Conservation (phyloP, 1,140 invertebrate species). For the Eubasilissa regina region DNA sequence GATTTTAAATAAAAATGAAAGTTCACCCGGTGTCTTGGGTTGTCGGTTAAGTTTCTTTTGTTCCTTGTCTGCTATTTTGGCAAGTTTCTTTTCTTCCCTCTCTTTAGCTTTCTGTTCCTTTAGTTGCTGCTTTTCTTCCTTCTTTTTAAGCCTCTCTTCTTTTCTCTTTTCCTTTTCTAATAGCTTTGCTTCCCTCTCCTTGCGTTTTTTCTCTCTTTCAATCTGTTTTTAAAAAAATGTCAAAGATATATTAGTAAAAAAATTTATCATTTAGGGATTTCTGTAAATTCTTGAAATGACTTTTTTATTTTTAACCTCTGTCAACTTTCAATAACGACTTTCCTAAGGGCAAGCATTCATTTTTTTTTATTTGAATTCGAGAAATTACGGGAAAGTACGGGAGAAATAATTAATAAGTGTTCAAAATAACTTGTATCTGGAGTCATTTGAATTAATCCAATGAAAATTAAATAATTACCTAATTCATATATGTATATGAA, state of each 20-base stretch:
- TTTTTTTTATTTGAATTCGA: background rate
- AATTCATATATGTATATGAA: too few relatives aligned
- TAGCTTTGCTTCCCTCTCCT: constrained; percentile 68
- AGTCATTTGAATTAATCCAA: too few relatives aligned
- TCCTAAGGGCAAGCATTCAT: background rate
- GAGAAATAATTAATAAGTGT: too few relatives aligned
- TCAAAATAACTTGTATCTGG: too few relatives aligned
- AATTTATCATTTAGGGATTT: background rate
- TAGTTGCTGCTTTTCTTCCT: constrained; percentile 75
- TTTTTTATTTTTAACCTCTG: too few relatives aligned
- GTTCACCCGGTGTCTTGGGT: constrained; percentile 49
- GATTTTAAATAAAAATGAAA: background rate
- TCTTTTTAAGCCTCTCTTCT: constrained; percentile 75
- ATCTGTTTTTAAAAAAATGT: constrained; percentile 58
- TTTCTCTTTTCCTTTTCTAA: constrained; percentile 76
- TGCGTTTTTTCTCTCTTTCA: constrained; percentile 68
- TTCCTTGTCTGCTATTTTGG: constrained; percentile 66
- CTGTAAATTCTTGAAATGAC: background rate
- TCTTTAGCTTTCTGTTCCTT: constrained; percentile 72
- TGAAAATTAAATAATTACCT: too few relatives aligned
- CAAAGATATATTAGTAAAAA: background rate
- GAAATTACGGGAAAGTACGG: too few relatives aligned
- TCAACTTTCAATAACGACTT: too few relatives aligned
- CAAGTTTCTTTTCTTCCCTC: constrained; percentile 68
- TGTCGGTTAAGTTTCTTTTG: constrained; percentile 64